Base-by-base conservation (phyloP, 2,888 invertebrate genomes). In the Melinopterus prodromus region DNA sequence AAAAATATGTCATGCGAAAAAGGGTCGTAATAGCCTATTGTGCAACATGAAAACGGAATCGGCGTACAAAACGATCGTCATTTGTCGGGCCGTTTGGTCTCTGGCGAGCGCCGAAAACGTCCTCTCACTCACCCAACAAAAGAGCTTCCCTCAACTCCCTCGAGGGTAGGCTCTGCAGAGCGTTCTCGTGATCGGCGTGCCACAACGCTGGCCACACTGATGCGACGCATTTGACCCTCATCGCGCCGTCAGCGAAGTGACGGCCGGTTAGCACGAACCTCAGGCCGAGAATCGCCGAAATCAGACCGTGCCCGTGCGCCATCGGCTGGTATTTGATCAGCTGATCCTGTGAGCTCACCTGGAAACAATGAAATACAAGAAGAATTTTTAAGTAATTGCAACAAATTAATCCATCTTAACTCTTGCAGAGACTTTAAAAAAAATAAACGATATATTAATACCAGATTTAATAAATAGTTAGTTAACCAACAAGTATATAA, bases 91-190 rank as follows among this genome's bases (percentile, higher is more conserved):
- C 26, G 26, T 26, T 26, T 26, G 26, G 26, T 26, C 26, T 3
- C 26, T 26, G 26, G 26, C 26, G 26, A 26, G 3, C 26, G 26
- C 26, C 26, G 26, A 26, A 26, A 26, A 26, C 26, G 26, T 26
- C 26, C 7, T 53, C 12, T 53, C 78, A 80, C 90, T 89, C 86
- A 91, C 91, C 91, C 82, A 91, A 86, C 72, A 91, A 85, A 88
- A 91, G 88, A 70, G 91, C 91, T 86, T 91, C 91, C 80, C 91
- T 88, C 85, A 91, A 91, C 85, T 91, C 91, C 82, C 91, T 89
- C 77, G 90, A 88, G 70, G 90, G 89, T 70, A 90, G 86, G 12
- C 90, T 88, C 83, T 90, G 90, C 16, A 91, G 86, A 0, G 90
- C 88, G 82, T 90, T 90, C 84, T 91, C 91, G 81, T 89, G 87